phyloP scores from a whole-genome alignment of 2,797 vertebrate species.

The Vireo griseus region DNA sequence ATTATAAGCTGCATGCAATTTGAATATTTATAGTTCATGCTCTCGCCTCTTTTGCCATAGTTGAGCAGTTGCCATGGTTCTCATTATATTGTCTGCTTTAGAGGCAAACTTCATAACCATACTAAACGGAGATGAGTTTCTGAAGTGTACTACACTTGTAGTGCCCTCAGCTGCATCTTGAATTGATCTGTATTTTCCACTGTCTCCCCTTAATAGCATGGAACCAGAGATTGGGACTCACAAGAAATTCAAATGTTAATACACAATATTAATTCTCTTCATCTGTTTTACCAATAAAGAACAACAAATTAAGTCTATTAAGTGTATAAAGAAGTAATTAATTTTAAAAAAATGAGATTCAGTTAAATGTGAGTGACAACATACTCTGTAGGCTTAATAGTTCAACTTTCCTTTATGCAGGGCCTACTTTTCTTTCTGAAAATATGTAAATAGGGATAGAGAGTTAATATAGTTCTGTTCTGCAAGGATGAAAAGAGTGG shows the following conservation, averaged over 20 bases:
- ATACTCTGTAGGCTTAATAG: not conserved
- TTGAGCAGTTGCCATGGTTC: slow-evolving; percentile 23
- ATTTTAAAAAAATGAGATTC: not conserved
- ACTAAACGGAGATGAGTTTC: not conserved
- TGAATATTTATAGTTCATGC: slow-evolving; percentile 23
- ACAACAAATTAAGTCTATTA: not conserved
- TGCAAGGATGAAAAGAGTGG: not conserved
- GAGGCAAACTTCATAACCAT: slow-evolving; percentile 1
- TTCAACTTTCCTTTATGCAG: not conserved
- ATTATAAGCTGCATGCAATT: not conserved
- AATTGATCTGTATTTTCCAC: not conserved
- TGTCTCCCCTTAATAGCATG: not conserved
- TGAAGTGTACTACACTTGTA: not conserved
- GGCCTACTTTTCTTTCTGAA: not conserved
- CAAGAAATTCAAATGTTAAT: not conserved
- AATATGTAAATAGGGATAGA: not conserved
- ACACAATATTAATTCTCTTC: not conserved
- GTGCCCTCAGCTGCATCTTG: not conserved
- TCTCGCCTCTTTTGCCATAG: not conserved
- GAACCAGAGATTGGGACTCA: not conserved
- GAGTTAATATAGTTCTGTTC: not conserved
- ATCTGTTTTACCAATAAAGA: not conserved
- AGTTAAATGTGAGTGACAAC: not conserved
- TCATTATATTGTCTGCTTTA: not conserved
- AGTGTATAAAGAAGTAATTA: not conserved